Evolutionary conservation across 2,797 vertebrate genomes (phyloP), one percentile per base, ranked within the genome.

Genomic region (Sylvia borin): DNA sequence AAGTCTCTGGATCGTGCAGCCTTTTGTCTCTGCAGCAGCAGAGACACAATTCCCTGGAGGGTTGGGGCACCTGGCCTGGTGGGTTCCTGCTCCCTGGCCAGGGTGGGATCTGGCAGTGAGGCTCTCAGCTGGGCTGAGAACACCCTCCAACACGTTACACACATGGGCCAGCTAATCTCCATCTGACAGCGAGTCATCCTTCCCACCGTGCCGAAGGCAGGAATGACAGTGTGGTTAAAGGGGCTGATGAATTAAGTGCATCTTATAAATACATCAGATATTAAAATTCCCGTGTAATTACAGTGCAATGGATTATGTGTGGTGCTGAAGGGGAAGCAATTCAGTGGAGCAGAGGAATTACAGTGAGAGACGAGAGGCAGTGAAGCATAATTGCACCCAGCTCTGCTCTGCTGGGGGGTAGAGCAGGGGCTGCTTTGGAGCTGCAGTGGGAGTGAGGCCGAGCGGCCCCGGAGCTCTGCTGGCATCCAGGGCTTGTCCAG

Each of bases 221-320:
- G 5, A 70, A 20, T 93, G 92, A 90, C 94, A 96, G 83, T 3
- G 75, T 89, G 48, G 87, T 96, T 93, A 91, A 85, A 93, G 91
- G 92, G 89, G 92, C 94, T 96, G 96, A 96, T 96, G 96, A 96
- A 96, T 95, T 93, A 96, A 96, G 91, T 82, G 94, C 92, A 61
- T 94, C 92, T 96, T 93, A 85, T 85, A 94, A 96, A 96, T 80
- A 77, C 94, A 85, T 67, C 95, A 95, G 96, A 89, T 93, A 96
- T 91, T 94, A 93, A 96, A 90, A 96, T 96, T 90, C 89, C 88
- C 24, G 0, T 88, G 57, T 95, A 93, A 96, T 96, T 95, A 91
- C 95, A 57, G 88, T 80, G 91, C 95, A 16, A 72, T n/a, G 90
- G 95, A 88, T 96, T 90, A 68, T 73, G 91, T 95, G 93, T 58